Percentiles rank a stretch among this genome's conserved stretches.
Conservation (phyloP, 2,797 vertebrate species). For the Artibeus jamaicensis region DNA sequence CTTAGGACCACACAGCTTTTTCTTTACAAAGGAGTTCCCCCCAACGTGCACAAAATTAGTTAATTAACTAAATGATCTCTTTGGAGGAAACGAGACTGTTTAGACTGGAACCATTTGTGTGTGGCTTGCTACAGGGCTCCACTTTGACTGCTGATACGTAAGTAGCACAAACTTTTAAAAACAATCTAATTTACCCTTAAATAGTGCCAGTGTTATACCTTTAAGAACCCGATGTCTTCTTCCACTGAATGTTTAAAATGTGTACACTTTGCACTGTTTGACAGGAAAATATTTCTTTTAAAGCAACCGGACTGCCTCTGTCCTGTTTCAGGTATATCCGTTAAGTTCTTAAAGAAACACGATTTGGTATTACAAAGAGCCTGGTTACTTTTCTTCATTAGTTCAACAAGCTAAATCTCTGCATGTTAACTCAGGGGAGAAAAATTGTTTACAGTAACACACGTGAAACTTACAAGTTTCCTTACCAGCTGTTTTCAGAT, state of each 20-base stretch:
- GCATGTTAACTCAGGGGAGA: background rate
- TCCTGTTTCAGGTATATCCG: background rate
- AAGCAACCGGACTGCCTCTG: background rate
- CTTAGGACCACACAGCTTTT: background rate
- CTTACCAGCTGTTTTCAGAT: background rate
- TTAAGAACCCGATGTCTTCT: background rate
- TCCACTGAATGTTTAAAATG: background rate
- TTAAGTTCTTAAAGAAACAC: background rate
- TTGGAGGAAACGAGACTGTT: background rate
- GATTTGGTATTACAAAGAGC: background rate
- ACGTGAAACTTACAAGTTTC: background rate
- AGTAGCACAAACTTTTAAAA: background rate
- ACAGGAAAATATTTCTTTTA: slow-evolving; percentile 5
- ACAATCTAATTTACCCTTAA: background rate
- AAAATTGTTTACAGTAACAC: background rate
- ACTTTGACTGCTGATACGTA: background rate
- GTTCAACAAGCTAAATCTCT: slow-evolving; percentile 6
- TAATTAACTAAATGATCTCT: background rate
- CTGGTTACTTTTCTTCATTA: background rate
- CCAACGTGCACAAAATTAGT: background rate
- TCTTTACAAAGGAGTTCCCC: background rate
- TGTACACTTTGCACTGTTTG: background rate
- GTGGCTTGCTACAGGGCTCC: background rate
- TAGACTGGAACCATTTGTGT: background rate
- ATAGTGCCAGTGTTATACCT: background rate